phyloP scores from a whole-genome alignment of 2,888 invertebrate genomes.

The Frankliniella fusca region DNA sequence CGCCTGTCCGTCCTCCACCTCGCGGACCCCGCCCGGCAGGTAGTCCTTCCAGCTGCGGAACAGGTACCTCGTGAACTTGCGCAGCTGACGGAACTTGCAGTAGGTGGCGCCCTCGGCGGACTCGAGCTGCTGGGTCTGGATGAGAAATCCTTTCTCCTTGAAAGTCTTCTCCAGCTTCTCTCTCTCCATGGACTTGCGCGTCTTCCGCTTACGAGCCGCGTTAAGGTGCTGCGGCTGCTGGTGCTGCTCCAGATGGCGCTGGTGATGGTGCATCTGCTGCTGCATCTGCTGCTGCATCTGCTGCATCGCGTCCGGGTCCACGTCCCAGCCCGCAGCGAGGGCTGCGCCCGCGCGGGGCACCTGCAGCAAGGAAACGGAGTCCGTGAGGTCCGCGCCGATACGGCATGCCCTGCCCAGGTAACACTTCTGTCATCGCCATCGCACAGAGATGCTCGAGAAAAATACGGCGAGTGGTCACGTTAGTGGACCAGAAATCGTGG shows the following conservation, averaged over 20 bases:
- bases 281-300: too few species aligned
- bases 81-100: slow-evolving; percentile 84
- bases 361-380: too few species aligned
- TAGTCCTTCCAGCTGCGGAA: slow-evolving; percentile 93
- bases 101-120: slow-evolving; percentile 91
- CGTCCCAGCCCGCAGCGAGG: slow-evolving; percentile 32
- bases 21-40: slow-evolving; percentile 63
- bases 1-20: too few species aligned
- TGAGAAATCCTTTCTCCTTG: slow-evolving; percentile 86
- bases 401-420: too few species aligned
- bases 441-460: too few species aligned
- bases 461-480: not conserved
- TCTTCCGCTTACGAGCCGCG: slow-evolving; percentile 53
- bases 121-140: slow-evolving; percentile 88
- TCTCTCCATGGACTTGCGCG: slow-evolving; percentile 74
- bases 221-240: slow-evolving; percentile 34
- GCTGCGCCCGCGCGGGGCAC: too few species aligned
- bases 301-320: slow-evolving; percentile 38
- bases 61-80: slow-evolving; percentile 86
- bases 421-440: too few species aligned
- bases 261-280: too few species aligned
- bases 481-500: slow-evolving; percentile 41
- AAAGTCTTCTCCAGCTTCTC: slow-evolving; percentile 89
- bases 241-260: slow-evolving; percentile 37
- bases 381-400: too few species aligned